Percentiles rank a stretch among this genome's conserved stretches.
Evolutionary conservation across 2,113 vertebrate species (phyloP).

Genomic region (Glareola pratincola): DNA sequence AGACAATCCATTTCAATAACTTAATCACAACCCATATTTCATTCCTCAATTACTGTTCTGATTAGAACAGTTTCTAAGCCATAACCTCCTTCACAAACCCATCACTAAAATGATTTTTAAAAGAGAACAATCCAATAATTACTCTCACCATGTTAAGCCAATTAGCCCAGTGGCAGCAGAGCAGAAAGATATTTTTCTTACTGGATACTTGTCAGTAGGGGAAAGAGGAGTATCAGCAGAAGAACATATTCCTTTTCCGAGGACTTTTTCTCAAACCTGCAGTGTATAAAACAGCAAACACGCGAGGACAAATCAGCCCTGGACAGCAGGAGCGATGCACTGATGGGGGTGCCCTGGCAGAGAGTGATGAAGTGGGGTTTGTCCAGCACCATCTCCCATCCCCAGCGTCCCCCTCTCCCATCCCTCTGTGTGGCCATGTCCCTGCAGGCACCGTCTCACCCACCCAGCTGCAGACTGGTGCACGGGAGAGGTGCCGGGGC

Average conservation of each 20-base stretch:
- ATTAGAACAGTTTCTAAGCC: slow-evolving; percentile 58
- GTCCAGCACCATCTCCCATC: background rate
- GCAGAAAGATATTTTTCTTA: slow-evolving; percentile 26
- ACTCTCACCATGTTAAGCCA: slow-evolving; percentile 32
- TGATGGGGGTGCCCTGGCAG: background rate
- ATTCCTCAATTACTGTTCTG: slow-evolving; percentile 49
- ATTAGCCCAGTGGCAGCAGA: slow-evolving; percentile 20
- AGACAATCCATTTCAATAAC: slow-evolving; percentile 54
- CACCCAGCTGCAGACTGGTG: accelerated
- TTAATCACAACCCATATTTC: slow-evolving; percentile 46
- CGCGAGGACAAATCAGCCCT: background rate
- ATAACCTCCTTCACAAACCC: slow-evolving; percentile 37
- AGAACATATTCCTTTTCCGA: background rate
- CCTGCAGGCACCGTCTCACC: background rate
- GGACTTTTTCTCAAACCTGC: background rate
- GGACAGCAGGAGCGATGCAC: accelerated
- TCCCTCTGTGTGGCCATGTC: accelerated
- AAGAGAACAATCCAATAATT: slow-evolving; percentile 58
- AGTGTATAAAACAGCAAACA: background rate
- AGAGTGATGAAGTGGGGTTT: background rate
- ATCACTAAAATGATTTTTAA: slow-evolving; percentile 40
- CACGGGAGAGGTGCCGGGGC: accelerated
- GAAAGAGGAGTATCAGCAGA: background rate
- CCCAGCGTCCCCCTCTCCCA: too few species aligned
- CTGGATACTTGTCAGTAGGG: background rate